Base-by-base conservation (phyloP, 2,113 vertebrate species). In the Atractosteus spatula region DNA sequence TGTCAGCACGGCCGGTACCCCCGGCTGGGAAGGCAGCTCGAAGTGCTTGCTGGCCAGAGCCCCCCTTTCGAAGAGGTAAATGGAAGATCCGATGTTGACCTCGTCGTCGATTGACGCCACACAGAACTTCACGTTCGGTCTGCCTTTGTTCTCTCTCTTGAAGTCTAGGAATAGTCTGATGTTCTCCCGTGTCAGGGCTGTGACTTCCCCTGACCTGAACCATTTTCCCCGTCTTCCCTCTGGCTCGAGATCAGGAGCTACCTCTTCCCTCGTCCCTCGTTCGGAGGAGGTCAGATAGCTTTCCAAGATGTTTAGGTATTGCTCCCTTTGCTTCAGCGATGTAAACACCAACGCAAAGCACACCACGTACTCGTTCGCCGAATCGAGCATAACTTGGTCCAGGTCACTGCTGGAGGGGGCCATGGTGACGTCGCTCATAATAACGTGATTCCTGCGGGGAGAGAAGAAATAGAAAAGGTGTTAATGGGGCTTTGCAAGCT, bases 41-140 rank as follows among this genome's bases (percentile, higher is more conserved):
- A 68, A 81, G 17, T 78, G 55, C 4, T 51, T 61, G 59, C 41
- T 72, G 2, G 71, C 3, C n/a, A 75, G 69, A 54, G 16, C 14
- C 13, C 77, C 77, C 7, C 65, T 74, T 56, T 81, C 76, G 43
- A 61, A 81, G 43, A 81, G 72, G 67, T 78, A 73, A 59, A 81
- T 72, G 47, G 80, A 74, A 12, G 77, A 68, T 0, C 66, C 70
- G 8, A 62, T 54, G 55, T 14, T 71, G 45, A 14, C 3, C 45
- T 77, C 66, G 54, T 73, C 69, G 11, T 72, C 72, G 8, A 77
- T 74, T 55, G 77, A 81, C 43, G 74, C 74, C 45, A 78, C 76
- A 54, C 66, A 65, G 16, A 81, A 81, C 29, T 62, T 63, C 43
- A 69, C 51, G 2, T 57, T 75, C 6, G 29, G 67, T 65, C 62